Conservation (phyloP, 2,888 invertebrate species). For the Andrena hattorfiana region DNA sequence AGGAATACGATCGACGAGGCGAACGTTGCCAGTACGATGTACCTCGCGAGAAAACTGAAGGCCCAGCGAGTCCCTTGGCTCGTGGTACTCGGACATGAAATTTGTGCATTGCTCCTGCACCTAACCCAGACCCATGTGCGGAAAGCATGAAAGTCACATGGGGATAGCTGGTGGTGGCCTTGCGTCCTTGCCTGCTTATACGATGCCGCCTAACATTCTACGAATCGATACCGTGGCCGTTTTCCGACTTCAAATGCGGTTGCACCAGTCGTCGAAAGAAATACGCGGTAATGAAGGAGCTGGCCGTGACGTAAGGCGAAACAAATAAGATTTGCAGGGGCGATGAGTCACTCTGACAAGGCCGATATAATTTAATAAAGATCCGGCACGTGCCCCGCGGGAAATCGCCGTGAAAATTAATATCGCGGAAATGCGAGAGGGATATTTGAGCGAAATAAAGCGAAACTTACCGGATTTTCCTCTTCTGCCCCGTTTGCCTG, state of each 20-base stretch:
- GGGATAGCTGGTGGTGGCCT: slow-evolving; percentile 44
- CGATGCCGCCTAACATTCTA: slow-evolving; percentile 6
- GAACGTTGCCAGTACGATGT: background rate
- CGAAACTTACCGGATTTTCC: slow-evolving; percentile 89
- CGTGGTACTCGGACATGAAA: background rate
- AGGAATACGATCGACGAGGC: background rate
- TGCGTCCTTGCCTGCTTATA: background rate
- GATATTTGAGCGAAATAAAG: slow-evolving; percentile 1
- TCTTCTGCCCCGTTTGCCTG: slow-evolving; percentile 91
- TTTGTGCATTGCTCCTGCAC: background rate
- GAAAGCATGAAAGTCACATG: slow-evolving; percentile 78
- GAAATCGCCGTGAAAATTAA: background rate
- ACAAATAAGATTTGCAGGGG: slow-evolving; percentile 58
- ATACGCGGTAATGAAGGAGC: background rate
- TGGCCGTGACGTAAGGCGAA: slow-evolving; percentile 58
- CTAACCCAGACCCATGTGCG: slow-evolving; percentile 61
- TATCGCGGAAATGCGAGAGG: background rate
- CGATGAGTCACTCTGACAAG: slow-evolving; percentile 68
- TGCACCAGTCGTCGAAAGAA: background rate
- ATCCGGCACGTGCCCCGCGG: slow-evolving; percentile 25
- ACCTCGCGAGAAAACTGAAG: background rate
- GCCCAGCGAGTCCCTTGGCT: background rate
- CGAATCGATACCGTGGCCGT: slow-evolving; percentile 26
- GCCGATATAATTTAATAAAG: slow-evolving; percentile 61
- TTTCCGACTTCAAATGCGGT: background rate